These are phyloP conservation scores for Amphipoea lucens DNA, from an alignment of 2,888 invertebrate species.

Conservation along the genomic window DNA sequence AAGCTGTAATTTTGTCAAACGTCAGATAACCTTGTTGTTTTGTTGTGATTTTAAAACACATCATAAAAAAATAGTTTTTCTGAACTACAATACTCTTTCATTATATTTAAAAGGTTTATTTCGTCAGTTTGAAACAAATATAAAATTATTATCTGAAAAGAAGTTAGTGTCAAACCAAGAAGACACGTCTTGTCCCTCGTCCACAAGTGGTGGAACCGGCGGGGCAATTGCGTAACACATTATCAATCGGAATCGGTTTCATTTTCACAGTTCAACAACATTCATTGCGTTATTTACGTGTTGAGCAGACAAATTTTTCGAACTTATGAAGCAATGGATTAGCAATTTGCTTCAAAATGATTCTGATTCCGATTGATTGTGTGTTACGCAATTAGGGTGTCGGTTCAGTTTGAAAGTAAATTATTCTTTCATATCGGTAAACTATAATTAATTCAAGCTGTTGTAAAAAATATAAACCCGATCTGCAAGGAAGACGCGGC, in stretches of 20 bases:
- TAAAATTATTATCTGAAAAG: not conserved
- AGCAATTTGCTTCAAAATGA: no score
- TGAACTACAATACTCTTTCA: not conserved
- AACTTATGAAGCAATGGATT: no score
- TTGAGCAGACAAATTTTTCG: no score
- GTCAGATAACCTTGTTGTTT: not conserved
- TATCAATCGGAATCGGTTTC: no score
- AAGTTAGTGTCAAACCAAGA: not conserved
- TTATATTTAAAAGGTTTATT: not conserved
- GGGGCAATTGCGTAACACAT: no score
- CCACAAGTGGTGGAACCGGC: no score
- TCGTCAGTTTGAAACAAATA: not conserved
- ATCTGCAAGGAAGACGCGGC: not conserved
- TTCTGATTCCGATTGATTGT: no score
- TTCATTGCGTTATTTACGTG: no score
- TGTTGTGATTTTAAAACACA: not conserved
- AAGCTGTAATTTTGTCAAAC: not conserved
- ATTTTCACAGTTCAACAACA: no score
- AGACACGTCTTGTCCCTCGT: not conserved
- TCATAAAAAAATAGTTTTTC: not conserved
- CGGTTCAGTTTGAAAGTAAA: not conserved
- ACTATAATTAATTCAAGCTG: not conserved
- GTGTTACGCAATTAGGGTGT: no score
- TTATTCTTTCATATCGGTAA: not conserved
- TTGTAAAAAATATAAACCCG: not conserved